A percentile compares a stretch with the other conserved stretches of the same genome.
Conservation (phyloP, 2,113 vertebrate species). For the Accipiter cooperii region DNA sequence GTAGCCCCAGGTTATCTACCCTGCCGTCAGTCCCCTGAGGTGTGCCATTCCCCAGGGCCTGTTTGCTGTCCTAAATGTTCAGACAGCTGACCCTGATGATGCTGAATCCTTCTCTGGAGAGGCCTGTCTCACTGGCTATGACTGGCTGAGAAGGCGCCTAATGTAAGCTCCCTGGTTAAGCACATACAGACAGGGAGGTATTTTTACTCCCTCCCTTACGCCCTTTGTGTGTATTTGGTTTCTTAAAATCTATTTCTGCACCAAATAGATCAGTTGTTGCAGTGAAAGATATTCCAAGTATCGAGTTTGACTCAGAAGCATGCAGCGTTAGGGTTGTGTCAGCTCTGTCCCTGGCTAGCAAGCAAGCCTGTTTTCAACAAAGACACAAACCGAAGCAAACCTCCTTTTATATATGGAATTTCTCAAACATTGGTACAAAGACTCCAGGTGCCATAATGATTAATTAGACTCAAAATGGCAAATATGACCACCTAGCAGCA, state of each 20-base stretch:
- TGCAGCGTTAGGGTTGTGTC: accelerated
- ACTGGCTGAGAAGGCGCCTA: background rate
- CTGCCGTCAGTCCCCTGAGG: background rate
- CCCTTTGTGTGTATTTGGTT: background rate
- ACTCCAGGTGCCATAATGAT: background rate
- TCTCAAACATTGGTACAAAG: background rate
- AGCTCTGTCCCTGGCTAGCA: background rate
- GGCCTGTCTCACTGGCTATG: background rate
- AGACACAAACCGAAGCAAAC: background rate
- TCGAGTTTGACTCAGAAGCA: background rate
- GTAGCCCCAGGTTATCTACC: background rate
- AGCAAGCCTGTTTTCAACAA: background rate
- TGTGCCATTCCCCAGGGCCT: background rate
- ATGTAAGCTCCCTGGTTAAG: background rate
- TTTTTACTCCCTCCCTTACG: background rate
- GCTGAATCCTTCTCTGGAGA: background rate
- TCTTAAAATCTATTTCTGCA: background rate
- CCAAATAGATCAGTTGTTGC: background rate
- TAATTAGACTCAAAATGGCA: constrained; percentile 24
- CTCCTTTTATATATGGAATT: background rate
- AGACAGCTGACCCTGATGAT: background rate
- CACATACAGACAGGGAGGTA: background rate
- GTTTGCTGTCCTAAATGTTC: background rate
- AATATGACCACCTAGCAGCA: background rate
- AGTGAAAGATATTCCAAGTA: background rate